A percentile compares a stretch with the other conserved stretches of the same genome.
Evolutionary conservation across 2,888 invertebrate genomes (phyloP).

Genomic region (Agrotis clavis): DNA sequence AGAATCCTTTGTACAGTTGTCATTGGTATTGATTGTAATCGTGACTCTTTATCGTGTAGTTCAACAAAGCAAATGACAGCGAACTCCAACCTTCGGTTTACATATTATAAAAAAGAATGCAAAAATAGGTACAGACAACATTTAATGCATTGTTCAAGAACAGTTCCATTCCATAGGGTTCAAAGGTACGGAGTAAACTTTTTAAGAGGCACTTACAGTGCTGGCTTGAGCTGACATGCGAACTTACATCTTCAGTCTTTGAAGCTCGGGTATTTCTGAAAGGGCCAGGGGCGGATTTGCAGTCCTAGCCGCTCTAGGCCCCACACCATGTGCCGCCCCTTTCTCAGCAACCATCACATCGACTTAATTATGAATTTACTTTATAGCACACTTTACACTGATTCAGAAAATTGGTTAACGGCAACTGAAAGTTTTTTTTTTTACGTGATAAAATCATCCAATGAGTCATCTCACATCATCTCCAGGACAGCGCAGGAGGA

Average conservation of each 20-base stretch:
- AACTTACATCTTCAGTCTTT: too few relatives aligned
- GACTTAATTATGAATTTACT: too few relatives aligned
- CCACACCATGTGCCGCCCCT: too few relatives aligned
- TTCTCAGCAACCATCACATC: too few relatives aligned
- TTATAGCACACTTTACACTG: too few relatives aligned
- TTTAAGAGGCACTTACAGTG: not conserved
- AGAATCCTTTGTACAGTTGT: constrained; percentile 35
- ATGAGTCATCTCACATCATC: too few relatives aligned
- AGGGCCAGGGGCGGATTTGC: too few relatives aligned
- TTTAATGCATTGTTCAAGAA: not conserved
- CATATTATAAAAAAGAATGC: not conserved
- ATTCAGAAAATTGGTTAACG: too few relatives aligned
- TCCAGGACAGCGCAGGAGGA: too few relatives aligned
- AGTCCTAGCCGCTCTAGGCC: too few relatives aligned
- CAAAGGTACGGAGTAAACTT: not conserved
- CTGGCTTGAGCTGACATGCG: not conserved
- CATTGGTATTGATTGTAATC: constrained; percentile 39
- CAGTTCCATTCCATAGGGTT: not conserved
- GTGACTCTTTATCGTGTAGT: constrained; percentile 43
- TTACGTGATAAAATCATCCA: too few relatives aligned
- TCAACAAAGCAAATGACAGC: constrained; percentile 14
- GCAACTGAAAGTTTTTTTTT: too few relatives aligned
- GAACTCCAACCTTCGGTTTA: constrained; percentile 8
- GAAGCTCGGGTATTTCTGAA: not conserved
- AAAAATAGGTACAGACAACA: not conserved